Percentiles rank a stretch among this genome's conserved stretches.
Conservation (phyloP, 2,113 vertebrate genomes). For the Girardinichthys multiradiatus region DNA sequence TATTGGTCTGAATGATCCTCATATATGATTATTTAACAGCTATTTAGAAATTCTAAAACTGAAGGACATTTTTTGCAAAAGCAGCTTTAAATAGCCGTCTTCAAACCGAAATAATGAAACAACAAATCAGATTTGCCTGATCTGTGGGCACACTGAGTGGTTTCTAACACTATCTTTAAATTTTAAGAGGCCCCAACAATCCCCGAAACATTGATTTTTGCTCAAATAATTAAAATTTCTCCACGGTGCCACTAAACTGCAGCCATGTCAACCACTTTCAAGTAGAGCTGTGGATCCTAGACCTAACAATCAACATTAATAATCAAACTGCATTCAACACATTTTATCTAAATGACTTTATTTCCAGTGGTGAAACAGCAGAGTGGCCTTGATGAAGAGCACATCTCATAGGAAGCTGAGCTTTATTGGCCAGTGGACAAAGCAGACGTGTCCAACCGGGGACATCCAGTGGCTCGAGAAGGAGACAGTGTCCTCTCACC, state of each 20-base stretch:
- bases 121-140: neutral
- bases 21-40: neutral
- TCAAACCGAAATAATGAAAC: neutral
- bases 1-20: neutral
- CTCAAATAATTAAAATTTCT: neutral
- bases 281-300: too few relatives aligned
- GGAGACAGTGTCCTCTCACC: slow-evolving; percentile 18
- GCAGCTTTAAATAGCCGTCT: too few relatives aligned
- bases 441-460: slow-evolving; percentile 11
- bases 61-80: too few relatives aligned
- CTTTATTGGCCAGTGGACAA: slow-evolving; percentile 44
- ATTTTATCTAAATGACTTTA: too few relatives aligned
- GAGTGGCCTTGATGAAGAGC: slow-evolving; percentile 27
- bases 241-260: neutral
- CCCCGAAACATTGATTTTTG: neutral
- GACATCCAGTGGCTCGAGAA: neutral
- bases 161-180: neutral
- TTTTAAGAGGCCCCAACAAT: neutral
- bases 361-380: neutral
- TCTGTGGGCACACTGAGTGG: neutral
- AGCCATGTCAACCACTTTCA: too few relatives aligned
- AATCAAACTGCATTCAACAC: too few relatives aligned
- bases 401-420: slow-evolving; percentile 14
- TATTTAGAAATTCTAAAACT: too few relatives aligned
- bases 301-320: too few relatives aligned